A percentile compares a stretch with the other conserved stretches of the same genome.
Evolutionary conservation across 2,797 vertebrate genomes (phyloP).

Genomic region (Oophaga sylvatica): DNA sequence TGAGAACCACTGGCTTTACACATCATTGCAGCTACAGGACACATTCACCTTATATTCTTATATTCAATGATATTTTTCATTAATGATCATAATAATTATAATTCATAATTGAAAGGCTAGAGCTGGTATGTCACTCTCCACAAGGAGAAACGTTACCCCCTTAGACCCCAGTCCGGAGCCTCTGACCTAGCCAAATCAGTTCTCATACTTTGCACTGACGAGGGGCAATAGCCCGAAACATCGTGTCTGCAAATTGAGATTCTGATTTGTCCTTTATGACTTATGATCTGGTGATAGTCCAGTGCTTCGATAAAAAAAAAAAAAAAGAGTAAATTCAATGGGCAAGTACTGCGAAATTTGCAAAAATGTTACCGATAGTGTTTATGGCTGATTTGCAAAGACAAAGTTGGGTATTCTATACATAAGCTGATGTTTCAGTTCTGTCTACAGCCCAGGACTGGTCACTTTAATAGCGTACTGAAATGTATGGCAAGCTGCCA

Average conservation of each 20-base stretch:
- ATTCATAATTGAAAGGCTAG: not conserved
- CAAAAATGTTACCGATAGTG: conserved; percentile 13
- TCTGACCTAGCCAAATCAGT: too few relatives aligned
- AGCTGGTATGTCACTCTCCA: too few relatives aligned
- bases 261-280: not conserved
- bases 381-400: conserved; percentile 6
- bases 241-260: too few relatives aligned
- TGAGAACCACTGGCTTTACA: too few relatives aligned
- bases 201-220: too few relatives aligned
- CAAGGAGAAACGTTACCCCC: too few relatives aligned
- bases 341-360: not conserved
- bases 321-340: conserved; percentile 6
- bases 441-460: too few relatives aligned
- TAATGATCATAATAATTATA: not conserved
- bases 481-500: too few relatives aligned
- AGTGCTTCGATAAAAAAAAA: not conserved
- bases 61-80: not conserved
- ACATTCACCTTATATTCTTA: not conserved
- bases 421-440: not conserved
- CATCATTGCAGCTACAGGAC: not conserved
- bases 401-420: not conserved
- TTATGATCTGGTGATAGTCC: not conserved
- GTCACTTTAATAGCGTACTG: too few relatives aligned
- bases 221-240: too few relatives aligned
- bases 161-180: too few relatives aligned